Evolutionary conservation across 2,113 vertebrate genomes (phyloP).

Genomic region (Campylorhamphus procurvoides): DNA sequence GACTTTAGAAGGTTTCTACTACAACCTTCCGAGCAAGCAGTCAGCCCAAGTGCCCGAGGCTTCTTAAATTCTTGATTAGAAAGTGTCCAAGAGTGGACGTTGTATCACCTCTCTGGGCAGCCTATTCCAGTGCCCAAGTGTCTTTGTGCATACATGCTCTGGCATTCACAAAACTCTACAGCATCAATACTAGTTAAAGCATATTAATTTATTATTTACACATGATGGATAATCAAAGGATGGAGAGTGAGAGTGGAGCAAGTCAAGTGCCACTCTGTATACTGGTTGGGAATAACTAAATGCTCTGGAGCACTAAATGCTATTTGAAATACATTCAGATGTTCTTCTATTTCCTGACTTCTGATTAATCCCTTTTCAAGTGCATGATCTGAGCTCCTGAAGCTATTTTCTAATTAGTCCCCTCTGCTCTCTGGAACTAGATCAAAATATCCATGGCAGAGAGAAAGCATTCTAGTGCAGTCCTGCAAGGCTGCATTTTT

Average conservation of each 20-base stretch:
- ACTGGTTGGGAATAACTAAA: background rate
- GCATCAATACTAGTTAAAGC: background rate
- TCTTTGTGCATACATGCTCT: background rate
- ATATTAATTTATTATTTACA: background rate
- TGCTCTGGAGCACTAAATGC: background rate
- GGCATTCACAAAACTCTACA: background rate
- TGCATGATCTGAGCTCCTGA: constrained; percentile 36
- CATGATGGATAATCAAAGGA: background rate
- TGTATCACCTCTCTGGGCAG: background rate
- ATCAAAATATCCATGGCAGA: constrained; percentile 38
- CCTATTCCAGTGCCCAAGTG: background rate
- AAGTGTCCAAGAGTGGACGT: background rate
- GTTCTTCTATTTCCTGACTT: background rate
- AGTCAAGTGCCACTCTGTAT: background rate
- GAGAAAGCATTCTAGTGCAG: background rate
- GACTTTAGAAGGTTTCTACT: background rate
- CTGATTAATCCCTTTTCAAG: constrained; percentile 17
- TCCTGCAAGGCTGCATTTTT: constrained; percentile 10
- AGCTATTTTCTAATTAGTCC: constrained; percentile 41
- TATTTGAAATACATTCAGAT: constrained; percentile 3
- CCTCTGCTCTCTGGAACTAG: constrained; percentile 34
- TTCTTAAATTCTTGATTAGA: background rate
- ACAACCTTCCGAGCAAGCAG: background rate
- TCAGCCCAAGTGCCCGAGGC: background rate
- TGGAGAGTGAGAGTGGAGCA: background rate